A percentile compares a stretch with the other conserved stretches of the same genome.
These are phyloP conservation scores for Rhogogaster chlorosoma DNA, from an alignment of 2,888 invertebrate species.

Conservation along the genomic window DNA sequence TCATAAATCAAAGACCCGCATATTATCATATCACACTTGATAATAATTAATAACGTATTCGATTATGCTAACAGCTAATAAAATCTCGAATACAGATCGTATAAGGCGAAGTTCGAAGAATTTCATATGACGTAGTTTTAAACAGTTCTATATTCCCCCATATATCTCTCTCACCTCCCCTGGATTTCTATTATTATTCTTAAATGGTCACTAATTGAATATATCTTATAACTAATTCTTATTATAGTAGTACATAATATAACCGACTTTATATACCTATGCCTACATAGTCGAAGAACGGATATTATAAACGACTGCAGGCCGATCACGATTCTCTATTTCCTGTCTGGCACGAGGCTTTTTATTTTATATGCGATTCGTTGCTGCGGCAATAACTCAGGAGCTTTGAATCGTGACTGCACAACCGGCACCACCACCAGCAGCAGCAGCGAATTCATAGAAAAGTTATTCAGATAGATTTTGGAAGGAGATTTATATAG, in stretches of 20 bases:
- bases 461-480: too few relatives aligned
- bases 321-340: conserved; percentile 69
- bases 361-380: not conserved
- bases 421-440: too few relatives aligned
- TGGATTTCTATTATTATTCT: not conserved
- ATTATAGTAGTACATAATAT: not conserved
- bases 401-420: too few relatives aligned
- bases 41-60: not conserved
- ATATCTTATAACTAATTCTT: not conserved
- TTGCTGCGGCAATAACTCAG: too few relatives aligned
- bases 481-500: too few relatives aligned
- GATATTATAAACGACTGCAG: not conserved
- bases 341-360: conserved; percentile 66
- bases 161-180: too few relatives aligned
- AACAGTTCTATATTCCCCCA: too few relatives aligned
- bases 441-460: too few relatives aligned
- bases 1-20: not conserved
- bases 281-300: not conserved
- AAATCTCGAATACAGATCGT: not conserved
- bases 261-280: not conserved
- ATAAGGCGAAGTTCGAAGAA: not conserved
- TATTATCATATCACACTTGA: not conserved
- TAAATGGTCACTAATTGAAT: not conserved
- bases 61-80: not conserved
- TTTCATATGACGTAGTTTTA: too few relatives aligned